Conservation (phyloP, 2,113 vertebrate genomes). For the Silurus asotus region DNA sequence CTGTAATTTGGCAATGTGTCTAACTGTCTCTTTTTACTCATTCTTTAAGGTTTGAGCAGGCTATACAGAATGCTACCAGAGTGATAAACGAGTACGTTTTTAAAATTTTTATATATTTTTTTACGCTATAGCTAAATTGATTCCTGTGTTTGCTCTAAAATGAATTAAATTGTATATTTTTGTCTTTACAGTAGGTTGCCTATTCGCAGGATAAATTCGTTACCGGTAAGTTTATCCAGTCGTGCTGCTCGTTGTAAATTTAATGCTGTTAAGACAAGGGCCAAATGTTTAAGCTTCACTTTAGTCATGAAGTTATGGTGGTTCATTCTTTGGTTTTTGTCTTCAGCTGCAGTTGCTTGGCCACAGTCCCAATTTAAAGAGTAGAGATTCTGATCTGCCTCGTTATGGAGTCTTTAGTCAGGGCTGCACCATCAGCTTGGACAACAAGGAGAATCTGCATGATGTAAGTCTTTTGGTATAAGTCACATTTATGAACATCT, state of each 20-base stretch:
- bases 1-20: not conserved
- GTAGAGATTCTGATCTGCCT: constrained; percentile 71
- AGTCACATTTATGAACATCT: not conserved
- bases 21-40: constrained; percentile 20
- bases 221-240: constrained; percentile 78
- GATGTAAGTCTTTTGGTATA: constrained; percentile 52
- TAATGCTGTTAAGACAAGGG: not conserved
- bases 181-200: constrained; percentile 68
- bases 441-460: constrained; percentile 89
- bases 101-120: too few species aligned
- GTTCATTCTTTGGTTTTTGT: not conserved
- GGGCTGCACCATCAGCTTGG: not conserved
- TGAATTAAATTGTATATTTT: not conserved
- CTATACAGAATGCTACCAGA: constrained; percentile 66
- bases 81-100: constrained; percentile 75
- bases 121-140: not conserved
- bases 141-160: too few species aligned
- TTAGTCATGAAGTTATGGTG: not conserved
- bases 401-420: constrained; percentile 75
- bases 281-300: not conserved
- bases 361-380: constrained; percentile 83
- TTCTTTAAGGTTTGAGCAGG: constrained; percentile 78
- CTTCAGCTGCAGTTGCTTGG: constrained; percentile 79
- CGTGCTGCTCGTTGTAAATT: not conserved
- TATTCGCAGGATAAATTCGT: constrained; percentile 81